Evolutionary conservation across 1,140 invertebrate species (phyloP), one percentile per base, ranked within the genome.

Genomic region (Bombus waltoni): DNA sequence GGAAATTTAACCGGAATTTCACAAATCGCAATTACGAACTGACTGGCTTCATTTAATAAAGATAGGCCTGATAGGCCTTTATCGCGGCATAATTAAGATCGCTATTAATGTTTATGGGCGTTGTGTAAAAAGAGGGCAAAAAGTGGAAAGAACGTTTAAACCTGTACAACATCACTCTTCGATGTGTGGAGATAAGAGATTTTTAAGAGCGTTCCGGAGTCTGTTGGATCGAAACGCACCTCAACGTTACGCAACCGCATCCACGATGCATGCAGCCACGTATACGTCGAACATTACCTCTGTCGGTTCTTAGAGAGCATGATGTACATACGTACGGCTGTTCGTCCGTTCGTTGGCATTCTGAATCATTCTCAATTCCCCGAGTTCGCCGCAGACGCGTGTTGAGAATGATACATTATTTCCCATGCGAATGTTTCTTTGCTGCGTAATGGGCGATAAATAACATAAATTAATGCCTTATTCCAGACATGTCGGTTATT

Each of bases 391-490:
- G 90, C 88, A 85, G 88, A 92, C 92, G 92, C 93, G 92, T 92
- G 93, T 92, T 90, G 91, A 89, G 93, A 94, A 94, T 94, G 93
- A 94, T 94, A 94, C 93, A 94, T 94, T 94, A 94, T 94, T 94
- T 94, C 93, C 93, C 94, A 94, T 92, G 93, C 92, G 92, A 94
- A 93, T 93, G 92, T 94, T 94, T 94, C 93, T 94, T 93, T 93
- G 92, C 93, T 87, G 92, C 93, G 92, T 94, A 94, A 94, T 94
- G 93, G 94, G 91, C 94, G 93, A 94, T 94, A 94, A 94, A 94
- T 94, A 94, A 94, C 94, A 94, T 94, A 94, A 94, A 94, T 94
- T 94, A 94, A 94, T 94, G 94, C 94, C 93, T 94, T 94, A 94
- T 93, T 94, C 94, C 92, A 93, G 94, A 94, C 94, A 93, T 93